These are phyloP conservation scores for Pelecanus crispus DNA, from an alignment of 2,113 vertebrate genomes.

Conservation along the genomic window DNA sequence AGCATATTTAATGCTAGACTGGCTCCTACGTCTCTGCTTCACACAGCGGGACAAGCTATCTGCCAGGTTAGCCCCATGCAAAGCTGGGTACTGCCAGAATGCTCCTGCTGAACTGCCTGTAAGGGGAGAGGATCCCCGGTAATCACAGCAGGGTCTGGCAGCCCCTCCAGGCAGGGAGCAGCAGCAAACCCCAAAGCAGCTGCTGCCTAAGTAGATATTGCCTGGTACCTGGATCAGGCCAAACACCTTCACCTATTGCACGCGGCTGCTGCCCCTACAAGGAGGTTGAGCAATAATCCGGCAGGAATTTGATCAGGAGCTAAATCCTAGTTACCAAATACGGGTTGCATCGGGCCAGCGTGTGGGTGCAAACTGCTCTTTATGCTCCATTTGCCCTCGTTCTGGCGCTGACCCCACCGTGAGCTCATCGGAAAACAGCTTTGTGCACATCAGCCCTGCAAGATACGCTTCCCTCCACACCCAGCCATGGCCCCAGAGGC, in stretches of 20 bases:
- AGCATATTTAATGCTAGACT: background rate
- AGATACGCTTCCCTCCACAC: background rate
- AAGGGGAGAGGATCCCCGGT: background rate
- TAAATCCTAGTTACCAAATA: slow-evolving; percentile 22
- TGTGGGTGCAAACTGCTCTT: background rate
- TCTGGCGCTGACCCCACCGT: background rate
- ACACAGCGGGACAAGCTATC: background rate
- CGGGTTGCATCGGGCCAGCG: background rate
- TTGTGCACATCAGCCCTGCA: accelerated
- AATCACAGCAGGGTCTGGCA: accelerated
- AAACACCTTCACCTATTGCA: background rate
- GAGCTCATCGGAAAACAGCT: slow-evolving; percentile 13
- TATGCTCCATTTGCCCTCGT: background rate
- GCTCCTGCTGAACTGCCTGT: accelerated
- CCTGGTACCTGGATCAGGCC: background rate
- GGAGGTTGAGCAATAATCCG: background rate
- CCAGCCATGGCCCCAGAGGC: background rate
- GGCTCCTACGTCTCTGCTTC: background rate
- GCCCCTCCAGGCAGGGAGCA: background rate
- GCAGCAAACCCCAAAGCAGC: background rate
- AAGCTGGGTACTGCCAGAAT: background rate
- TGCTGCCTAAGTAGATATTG: background rate
- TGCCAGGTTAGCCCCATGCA: background rate
- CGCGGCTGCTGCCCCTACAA: background rate
- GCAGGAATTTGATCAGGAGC: background rate